Conservation (phyloP, 64 coral and sea anemone genomes). For the Hydrozoanthus tunicans region DNA sequence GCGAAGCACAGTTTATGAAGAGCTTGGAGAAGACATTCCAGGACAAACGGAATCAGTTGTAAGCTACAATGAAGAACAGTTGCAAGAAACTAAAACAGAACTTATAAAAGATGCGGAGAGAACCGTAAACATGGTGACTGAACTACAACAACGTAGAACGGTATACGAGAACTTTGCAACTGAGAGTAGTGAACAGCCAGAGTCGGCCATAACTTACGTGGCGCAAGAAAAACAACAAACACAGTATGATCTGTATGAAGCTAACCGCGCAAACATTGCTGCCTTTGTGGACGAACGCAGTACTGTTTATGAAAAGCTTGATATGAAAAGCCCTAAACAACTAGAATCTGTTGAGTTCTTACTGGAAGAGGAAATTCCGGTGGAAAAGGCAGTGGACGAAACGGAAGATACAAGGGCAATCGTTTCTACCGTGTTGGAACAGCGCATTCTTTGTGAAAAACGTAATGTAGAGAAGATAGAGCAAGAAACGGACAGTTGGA, state of each 20-base stretch:
- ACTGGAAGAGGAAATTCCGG: background rate
- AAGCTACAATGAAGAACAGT: background rate
- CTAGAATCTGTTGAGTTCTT: background rate
- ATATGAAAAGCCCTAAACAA: background rate
- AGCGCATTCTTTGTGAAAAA: too few relatives aligned
- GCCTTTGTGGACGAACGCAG: background rate
- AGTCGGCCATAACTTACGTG: background rate
- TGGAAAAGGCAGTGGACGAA: background rate
- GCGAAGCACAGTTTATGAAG: slow-evolving; percentile 17
- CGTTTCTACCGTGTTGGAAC: too few relatives aligned
- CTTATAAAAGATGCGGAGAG: background rate
- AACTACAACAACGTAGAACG: background rate
- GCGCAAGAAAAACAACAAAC: background rate
- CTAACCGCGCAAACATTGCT: background rate
- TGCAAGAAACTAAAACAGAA: background rate
- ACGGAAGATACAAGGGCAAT: background rate
- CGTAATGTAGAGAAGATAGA: too few relatives aligned
- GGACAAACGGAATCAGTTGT: slow-evolving; percentile 5
- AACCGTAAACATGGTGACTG: background rate
- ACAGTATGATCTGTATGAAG: background rate
- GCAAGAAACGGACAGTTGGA: too few relatives aligned
- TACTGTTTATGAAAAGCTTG: background rate
- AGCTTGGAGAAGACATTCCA: background rate
- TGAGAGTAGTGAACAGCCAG: background rate
- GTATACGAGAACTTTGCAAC: background rate